A percentile compares a stretch with the other conserved stretches of the same genome.
Conservation (phyloP, 2,113 vertebrate species). For the Oryctolagus cuniculus region DNA sequence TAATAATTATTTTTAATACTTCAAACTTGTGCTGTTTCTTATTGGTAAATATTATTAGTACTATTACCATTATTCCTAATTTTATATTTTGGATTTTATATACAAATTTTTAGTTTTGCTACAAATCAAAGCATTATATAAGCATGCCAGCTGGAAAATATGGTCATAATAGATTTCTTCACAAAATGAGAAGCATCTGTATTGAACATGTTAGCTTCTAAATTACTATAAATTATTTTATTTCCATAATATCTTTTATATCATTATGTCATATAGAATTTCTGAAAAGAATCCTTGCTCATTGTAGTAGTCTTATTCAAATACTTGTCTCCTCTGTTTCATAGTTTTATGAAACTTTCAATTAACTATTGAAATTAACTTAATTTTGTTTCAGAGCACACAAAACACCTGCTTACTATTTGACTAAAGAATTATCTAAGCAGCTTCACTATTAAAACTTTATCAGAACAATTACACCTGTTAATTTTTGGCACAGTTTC, state of each 20-base stretch:
- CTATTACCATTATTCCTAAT: not conserved
- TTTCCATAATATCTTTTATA: conserved; percentile 28
- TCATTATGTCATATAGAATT: not conserved
- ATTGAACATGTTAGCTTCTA: not conserved
- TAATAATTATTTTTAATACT: not conserved
- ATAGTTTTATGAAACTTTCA: conserved; percentile 70
- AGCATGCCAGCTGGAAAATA: not conserved
- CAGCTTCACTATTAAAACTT: conserved; percentile 83
- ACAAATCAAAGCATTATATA: not conserved
- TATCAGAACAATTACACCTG: conserved; percentile 45
- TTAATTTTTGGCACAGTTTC: not conserved
- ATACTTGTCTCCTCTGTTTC: not conserved
- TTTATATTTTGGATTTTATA: conserved; percentile 29
- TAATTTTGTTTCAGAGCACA: conserved; percentile 85
- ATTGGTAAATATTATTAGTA: not conserved
- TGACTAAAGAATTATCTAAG: conserved; percentile 84
- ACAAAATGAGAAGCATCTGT: not conserved
- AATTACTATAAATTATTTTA: not conserved
- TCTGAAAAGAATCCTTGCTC: conserved; percentile 16
- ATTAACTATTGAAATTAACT: conserved; percentile 47
- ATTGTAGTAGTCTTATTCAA: not conserved
- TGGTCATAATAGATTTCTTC: not conserved
- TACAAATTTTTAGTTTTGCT: not conserved
- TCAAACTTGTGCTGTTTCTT: not conserved
- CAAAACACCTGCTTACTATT: conserved; percentile 80